Conservation (phyloP, 2,113 vertebrate species). For the Ursus arctos region DNA sequence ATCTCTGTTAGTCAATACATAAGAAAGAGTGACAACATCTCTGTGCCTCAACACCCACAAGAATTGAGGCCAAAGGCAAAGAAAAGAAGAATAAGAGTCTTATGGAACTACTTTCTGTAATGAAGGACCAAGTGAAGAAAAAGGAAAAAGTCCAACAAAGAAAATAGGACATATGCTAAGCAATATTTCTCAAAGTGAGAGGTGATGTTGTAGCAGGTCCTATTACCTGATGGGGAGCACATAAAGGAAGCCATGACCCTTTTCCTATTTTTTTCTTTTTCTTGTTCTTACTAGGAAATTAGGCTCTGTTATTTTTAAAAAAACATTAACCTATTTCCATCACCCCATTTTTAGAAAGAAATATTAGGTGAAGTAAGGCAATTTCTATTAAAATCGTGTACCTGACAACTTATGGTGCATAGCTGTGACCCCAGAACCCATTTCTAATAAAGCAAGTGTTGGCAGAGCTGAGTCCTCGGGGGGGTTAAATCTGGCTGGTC, state of each 20-base stretch:
- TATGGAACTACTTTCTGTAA: not conserved
- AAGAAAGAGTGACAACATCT: not conserved
- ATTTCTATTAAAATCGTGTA: not conserved
- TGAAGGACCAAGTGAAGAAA: not conserved
- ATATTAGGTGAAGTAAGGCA: not conserved
- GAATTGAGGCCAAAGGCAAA: not conserved
- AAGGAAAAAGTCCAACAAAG: not conserved
- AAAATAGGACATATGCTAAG: not conserved
- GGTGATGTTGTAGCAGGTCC: not conserved
- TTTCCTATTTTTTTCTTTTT: not conserved
- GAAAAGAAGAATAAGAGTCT: not conserved
- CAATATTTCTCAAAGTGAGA: not conserved
- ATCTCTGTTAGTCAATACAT: not conserved
- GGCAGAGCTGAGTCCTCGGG: constrained; percentile 27
- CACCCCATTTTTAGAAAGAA: constrained; percentile 33
- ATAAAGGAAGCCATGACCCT: not conserved
- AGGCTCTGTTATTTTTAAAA: not conserved
- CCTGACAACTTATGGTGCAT: not conserved
- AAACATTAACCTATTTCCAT: not conserved
- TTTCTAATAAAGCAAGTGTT: constrained; percentile 58
- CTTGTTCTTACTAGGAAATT: constrained; percentile 35
- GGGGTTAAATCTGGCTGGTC: not conserved
- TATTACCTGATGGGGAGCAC: not conserved
- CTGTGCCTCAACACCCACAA: not conserved
- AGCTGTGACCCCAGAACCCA: not conserved